Percentiles rank a stretch among this genome's conserved stretches.
phyloP scores from a whole-genome alignment of 2,113 vertebrate species.

The Chelonoidis abingdonii region DNA sequence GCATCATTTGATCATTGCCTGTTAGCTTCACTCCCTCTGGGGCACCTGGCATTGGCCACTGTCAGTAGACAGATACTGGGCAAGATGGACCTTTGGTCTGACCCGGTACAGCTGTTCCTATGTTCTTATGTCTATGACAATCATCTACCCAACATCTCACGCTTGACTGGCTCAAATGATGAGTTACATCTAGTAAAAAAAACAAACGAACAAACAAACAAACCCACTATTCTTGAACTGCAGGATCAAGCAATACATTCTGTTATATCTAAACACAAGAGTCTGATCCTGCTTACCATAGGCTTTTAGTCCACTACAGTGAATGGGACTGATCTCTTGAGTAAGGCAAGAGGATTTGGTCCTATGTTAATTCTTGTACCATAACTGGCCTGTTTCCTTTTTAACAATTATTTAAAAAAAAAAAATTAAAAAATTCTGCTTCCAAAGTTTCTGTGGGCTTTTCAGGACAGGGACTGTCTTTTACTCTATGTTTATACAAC shows the following conservation, averaged over 20 bases:
- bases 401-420: too few species aligned
- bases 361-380: not conserved
- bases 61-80: too few species aligned
- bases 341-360: not conserved
- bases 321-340: not conserved
- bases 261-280: not conserved
- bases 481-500: not conserved
- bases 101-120: too few species aligned
- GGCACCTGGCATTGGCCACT: too few species aligned
- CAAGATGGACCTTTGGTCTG: too few species aligned
- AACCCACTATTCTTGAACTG: not conserved
- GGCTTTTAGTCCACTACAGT: not conserved
- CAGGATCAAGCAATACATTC: not conserved
- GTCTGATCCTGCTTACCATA: not conserved
- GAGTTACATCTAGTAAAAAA: not conserved
- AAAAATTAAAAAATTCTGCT: not conserved
- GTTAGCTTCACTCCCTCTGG: too few species aligned
- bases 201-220: not conserved
- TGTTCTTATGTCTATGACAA: not conserved
- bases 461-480: not conserved
- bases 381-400: not conserved
- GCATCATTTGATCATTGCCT: too few species aligned
- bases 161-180: not conserved
- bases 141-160: not conserved
- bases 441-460: not conserved